Evolutionary conservation across 2,797 vertebrate genomes (phyloP).

Genomic region (Otus scops): DNA sequence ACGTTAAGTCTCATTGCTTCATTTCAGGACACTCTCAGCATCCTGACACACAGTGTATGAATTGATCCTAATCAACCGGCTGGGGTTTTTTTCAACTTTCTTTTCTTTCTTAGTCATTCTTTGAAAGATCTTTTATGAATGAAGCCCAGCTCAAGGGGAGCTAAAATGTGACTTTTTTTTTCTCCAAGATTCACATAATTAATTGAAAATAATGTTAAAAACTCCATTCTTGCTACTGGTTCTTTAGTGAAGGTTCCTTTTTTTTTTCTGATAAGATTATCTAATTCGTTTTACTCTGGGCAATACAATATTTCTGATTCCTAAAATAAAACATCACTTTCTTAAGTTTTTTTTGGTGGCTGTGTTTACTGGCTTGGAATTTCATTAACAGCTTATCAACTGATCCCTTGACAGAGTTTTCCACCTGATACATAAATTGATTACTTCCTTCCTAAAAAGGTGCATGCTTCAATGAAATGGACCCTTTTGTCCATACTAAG

Average conservation of each 20-base stretch:
- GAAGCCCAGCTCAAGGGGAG: neutral
- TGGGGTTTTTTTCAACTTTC: neutral
- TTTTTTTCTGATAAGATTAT: neutral
- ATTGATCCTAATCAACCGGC: neutral
- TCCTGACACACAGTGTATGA: neutral
- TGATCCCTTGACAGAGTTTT: neutral
- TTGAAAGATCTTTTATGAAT: neutral
- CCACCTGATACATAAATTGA: neutral
- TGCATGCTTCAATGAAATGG: neutral
- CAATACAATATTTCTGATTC: neutral
- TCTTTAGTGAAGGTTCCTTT: neutral
- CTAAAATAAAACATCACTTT: neutral
- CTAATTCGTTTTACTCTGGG: neutral
- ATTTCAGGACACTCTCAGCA: neutral
- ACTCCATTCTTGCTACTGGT: neutral
- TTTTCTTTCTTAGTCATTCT: neutral
- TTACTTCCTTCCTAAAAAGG: neutral
- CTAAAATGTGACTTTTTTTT: neutral
- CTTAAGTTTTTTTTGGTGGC: neutral
- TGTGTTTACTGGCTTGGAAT: neutral
- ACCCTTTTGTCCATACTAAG: neutral
- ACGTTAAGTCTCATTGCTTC: neutral
- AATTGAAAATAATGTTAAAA: neutral
- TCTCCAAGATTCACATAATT: neutral
- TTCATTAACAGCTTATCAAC: neutral